Percentiles rank a stretch among this genome's conserved stretches.
These are phyloP conservation scores for Scalopus aquaticus DNA, from an alignment of 2,113 vertebrate genomes.

Conservation along the genomic window DNA sequence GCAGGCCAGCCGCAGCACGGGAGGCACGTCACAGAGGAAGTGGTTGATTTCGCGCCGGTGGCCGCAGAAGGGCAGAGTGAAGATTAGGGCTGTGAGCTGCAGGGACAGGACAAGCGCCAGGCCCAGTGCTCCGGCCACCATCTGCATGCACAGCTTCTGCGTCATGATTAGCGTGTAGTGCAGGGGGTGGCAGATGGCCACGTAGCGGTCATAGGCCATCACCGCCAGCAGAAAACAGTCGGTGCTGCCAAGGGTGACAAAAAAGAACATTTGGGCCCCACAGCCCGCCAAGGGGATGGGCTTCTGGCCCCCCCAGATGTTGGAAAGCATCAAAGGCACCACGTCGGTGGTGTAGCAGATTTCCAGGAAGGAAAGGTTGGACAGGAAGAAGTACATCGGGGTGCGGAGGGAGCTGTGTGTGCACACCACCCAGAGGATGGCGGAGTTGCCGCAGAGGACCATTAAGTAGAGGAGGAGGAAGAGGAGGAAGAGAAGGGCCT, in stretches of 20 bases:
- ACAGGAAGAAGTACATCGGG: conserved; percentile 69
- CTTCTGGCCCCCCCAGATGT: conserved; percentile 29
- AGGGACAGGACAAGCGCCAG: conserved; percentile 37
- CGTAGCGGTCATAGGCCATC: conserved; percentile 62
- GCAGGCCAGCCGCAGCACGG: conserved; percentile 53
- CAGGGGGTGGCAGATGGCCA: conserved; percentile 71
- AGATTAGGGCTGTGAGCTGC: conserved; percentile 49
- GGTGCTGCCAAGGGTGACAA: conserved; percentile 12
- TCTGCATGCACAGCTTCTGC: neutral
- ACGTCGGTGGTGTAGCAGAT: conserved; percentile 44
- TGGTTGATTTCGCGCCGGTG: conserved; percentile 40
- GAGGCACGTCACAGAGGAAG: conserved; percentile 66
- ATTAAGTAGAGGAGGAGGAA: conserved; percentile 66
- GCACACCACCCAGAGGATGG: conserved; percentile 54
- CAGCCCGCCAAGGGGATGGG: conserved; percentile 52
- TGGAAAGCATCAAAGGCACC: conserved; percentile 68
- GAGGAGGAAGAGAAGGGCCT: conserved; percentile 48
- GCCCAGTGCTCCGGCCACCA: neutral
- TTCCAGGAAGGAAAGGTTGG: conserved; percentile 56
- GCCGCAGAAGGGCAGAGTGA: conserved; percentile 69
- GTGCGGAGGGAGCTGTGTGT: neutral
- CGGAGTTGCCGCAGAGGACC: conserved; percentile 23
- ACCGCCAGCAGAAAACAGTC: conserved; percentile 70
- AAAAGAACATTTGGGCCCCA: conserved; percentile 73
- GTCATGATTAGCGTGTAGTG: conserved; percentile 68